phyloP scores from a whole-genome alignment of 2,113 vertebrate genomes.

The Hiodon tergisus region DNA sequence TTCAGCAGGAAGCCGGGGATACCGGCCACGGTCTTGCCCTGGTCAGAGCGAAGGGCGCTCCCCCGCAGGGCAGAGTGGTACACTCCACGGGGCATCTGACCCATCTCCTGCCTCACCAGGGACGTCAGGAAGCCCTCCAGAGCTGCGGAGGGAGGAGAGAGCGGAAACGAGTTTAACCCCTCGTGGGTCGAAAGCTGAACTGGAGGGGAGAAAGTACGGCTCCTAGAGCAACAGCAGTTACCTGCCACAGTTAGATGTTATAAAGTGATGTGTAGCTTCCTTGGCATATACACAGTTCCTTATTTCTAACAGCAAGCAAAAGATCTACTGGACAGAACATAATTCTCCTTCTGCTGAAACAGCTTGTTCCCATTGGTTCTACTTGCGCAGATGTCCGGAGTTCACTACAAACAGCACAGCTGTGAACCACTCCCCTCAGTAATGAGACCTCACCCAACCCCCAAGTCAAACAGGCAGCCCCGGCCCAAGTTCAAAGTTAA shows the following conservation, averaged over 20 bases:
- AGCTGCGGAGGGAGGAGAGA: constrained; percentile 53
- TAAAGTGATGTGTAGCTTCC: too few relatives aligned
- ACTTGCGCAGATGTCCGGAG: constrained; percentile 6
- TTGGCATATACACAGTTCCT: too few relatives aligned
- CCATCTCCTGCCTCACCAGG: constrained; percentile 87
- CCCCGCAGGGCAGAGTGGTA: constrained; percentile 82
- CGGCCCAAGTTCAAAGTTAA: constrained; percentile 29
- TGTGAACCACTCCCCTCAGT: not conserved
- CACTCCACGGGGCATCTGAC: constrained; percentile 83
- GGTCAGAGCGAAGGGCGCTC: constrained; percentile 63
- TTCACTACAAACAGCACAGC: not conserved
- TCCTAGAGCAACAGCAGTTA: too few relatives aligned
- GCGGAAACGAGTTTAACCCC: not conserved
- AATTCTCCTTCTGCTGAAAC: not conserved
- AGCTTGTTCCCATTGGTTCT: too few relatives aligned
- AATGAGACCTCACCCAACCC: not conserved
- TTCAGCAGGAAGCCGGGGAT: constrained; percentile 84
- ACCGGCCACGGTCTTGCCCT: constrained; percentile 78
- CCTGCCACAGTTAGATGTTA: too few relatives aligned
- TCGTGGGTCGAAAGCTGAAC: not conserved
- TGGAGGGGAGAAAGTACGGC: too few relatives aligned
- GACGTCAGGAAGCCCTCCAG: constrained; percentile 78
- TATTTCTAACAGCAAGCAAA: too few relatives aligned
- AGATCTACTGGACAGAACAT: not conserved
- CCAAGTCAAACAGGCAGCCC: constrained; percentile 5